Conservation (phyloP, 2,888 invertebrate species). For the Eupithecia inturbata region DNA sequence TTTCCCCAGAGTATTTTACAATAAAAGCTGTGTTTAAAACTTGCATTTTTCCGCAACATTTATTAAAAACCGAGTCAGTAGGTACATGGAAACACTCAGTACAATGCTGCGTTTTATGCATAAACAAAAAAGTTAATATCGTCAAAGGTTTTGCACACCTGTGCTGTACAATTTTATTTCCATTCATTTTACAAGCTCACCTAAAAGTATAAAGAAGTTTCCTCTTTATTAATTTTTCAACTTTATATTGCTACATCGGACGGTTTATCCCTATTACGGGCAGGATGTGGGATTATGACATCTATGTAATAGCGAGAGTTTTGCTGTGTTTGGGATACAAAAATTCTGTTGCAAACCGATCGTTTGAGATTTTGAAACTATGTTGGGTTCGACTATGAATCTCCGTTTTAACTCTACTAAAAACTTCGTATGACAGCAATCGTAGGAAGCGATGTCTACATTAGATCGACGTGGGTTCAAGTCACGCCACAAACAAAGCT, state of each 20-base stretch:
- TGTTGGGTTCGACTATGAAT: not conserved
- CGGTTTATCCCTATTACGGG: conserved; percentile 69
- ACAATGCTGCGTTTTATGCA: conserved; percentile 65
- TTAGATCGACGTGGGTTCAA: not conserved
- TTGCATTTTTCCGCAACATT: conserved; percentile 22
- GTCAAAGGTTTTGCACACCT: conserved; percentile 82
- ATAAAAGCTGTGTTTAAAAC: conserved; percentile 10
- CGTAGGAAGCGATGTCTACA: not conserved
- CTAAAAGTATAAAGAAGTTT: conserved; percentile 81
- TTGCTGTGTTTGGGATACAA: conserved; percentile 22
- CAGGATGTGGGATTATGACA: conserved; percentile 44
- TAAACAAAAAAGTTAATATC: conserved; percentile 82
- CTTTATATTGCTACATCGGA: conserved; percentile 82
- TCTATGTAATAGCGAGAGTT: conserved; percentile 31
- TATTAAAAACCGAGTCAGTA: conserved; percentile 37
- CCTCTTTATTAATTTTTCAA: conserved; percentile 84
- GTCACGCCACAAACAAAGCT: not conserved
- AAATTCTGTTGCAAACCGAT: conserved; percentile 7
- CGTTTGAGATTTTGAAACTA: not conserved
- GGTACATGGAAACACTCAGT: conserved; percentile 47
- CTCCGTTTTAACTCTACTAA: not conserved
- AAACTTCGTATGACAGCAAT: not conserved
- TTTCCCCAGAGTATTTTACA: conserved; percentile 12
- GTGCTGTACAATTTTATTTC: conserved; percentile 82
- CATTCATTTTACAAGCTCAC: conserved; percentile 83